phyloP scores from a whole-genome alignment of 1,140 invertebrate species.

The Atta colombica region DNA sequence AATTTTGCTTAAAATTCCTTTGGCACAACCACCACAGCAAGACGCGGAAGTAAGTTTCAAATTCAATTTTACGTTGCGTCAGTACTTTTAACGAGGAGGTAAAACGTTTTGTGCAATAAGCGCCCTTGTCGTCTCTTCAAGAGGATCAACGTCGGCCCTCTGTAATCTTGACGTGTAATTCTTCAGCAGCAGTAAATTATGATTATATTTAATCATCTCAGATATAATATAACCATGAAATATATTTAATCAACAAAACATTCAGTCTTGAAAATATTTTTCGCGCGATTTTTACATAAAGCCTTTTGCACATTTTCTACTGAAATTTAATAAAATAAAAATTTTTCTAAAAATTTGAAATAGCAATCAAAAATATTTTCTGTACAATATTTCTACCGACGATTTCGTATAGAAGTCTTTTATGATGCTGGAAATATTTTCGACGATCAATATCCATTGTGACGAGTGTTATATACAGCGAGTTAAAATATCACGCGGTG shows the following conservation, averaged over 20 bases:
- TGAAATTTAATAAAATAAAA: neutral
- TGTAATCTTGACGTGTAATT: slow-evolving; percentile 50
- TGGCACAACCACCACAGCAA: slow-evolving; percentile 33
- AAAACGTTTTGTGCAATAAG: slow-evolving; percentile 58
- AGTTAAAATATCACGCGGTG: slow-evolving; percentile 16
- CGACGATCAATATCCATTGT: neutral
- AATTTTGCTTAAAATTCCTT: slow-evolving; percentile 54
- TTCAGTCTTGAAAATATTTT: neutral
- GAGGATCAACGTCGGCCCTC: slow-evolving; percentile 49
- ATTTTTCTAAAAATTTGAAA: neutral
- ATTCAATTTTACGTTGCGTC: slow-evolving; percentile 58
- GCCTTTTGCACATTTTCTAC: neutral
- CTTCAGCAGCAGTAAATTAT: slow-evolving; percentile 41
- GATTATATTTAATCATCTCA: slow-evolving; percentile 33
- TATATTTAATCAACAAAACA: slow-evolving; percentile 8
- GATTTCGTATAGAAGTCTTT: neutral
- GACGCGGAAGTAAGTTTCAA: slow-evolving; percentile 52
- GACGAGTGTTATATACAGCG: neutral
- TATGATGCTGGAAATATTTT: neutral
- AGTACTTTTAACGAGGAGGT: slow-evolving; percentile 57
- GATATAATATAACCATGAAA: slow-evolving; percentile 2
- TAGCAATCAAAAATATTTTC: neutral
- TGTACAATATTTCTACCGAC: neutral
- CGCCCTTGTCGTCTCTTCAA: slow-evolving; percentile 40
- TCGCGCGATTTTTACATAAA: neutral